phyloP scores from a whole-genome alignment of 2,888 invertebrate genomes.

The Troides oblongomaculatus region DNA sequence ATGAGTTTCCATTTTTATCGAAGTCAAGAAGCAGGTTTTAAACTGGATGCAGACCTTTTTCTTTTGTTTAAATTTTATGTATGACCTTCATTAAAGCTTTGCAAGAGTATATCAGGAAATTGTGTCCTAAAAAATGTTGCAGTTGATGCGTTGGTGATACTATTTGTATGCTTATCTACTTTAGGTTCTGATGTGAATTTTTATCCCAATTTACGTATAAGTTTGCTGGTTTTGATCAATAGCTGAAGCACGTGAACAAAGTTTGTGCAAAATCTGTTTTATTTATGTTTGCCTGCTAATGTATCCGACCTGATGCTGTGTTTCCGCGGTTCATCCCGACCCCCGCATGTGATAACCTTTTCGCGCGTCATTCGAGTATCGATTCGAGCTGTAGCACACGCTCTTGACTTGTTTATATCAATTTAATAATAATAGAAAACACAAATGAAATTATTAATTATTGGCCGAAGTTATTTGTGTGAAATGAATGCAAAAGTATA shows the following conservation, averaged over 20 bases:
- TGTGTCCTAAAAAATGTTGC: too few species aligned
- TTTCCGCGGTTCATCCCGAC: slow-evolving; percentile 34
- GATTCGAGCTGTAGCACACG: slow-evolving; percentile 40
- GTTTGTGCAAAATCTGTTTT: not conserved
- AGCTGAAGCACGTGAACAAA: not conserved
- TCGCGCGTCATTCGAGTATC: slow-evolving; percentile 51
- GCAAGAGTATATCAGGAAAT: too few species aligned
- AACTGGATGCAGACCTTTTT: too few species aligned
- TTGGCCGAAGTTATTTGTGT: not conserved
- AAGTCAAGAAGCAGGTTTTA: too few species aligned
- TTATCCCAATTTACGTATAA: too few species aligned
- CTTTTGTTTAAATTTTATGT: too few species aligned
- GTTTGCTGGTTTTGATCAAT: too few species aligned
- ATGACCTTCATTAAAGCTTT: too few species aligned
- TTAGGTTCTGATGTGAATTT: too few species aligned
- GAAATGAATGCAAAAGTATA: not conserved
- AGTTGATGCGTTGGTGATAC: too few species aligned
- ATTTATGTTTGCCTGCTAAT: slow-evolving; percentile 9
- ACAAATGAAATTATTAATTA: not conserved
- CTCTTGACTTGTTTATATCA: slow-evolving; percentile 24
- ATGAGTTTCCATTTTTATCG: not conserved
- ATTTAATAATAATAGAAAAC: not conserved
- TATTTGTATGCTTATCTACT: too few species aligned
- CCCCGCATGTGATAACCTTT: slow-evolving; percentile 51
- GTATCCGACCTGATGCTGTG: slow-evolving; percentile 36